Percentiles rank a stretch among this genome's conserved stretches.
Evolutionary conservation across 1,140 invertebrate species (phyloP).

Genomic region (Bombus impatiens): DNA sequence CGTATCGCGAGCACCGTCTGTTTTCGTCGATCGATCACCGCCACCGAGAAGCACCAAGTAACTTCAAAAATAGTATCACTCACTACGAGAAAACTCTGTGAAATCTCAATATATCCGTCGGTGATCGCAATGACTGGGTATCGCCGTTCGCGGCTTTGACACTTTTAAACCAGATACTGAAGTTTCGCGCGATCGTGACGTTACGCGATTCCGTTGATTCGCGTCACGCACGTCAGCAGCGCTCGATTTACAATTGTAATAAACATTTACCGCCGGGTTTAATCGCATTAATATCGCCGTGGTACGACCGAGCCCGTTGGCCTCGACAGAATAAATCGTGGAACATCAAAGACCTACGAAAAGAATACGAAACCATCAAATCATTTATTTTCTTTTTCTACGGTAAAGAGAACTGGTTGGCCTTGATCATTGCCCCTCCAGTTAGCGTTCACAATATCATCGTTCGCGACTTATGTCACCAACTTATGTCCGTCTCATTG

Average conservation of each 20-base stretch:
- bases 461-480: slow-evolving; percentile 54
- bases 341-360: neutral
- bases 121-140: slow-evolving; percentile 4
- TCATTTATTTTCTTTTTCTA: neutral
- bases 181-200: slow-evolving; percentile 1
- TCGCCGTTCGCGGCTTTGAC: neutral
- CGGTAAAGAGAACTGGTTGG: slow-evolving; percentile 1
- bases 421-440: slow-evolving; percentile 49
- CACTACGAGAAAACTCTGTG: neutral
- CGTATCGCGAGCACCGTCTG: neutral
- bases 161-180: neutral
- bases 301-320: no score
- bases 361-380: slow-evolving; percentile 1
- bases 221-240: neutral
- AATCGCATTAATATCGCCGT: neutral
- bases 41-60: neutral
- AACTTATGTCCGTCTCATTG: slow-evolving; percentile 42
- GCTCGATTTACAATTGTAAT: slow-evolving; percentile 25
- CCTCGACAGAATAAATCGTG: neutral
- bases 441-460: slow-evolving; percentile 41
- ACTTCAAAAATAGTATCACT: slow-evolving; percentile 15
- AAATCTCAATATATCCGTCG: slow-evolving; percentile 5
- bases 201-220: neutral
- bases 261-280: neutral
- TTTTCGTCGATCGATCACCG: neutral